Conservation (phyloP, 2,797 vertebrate species). For the Emydoidea blandingii region DNA sequence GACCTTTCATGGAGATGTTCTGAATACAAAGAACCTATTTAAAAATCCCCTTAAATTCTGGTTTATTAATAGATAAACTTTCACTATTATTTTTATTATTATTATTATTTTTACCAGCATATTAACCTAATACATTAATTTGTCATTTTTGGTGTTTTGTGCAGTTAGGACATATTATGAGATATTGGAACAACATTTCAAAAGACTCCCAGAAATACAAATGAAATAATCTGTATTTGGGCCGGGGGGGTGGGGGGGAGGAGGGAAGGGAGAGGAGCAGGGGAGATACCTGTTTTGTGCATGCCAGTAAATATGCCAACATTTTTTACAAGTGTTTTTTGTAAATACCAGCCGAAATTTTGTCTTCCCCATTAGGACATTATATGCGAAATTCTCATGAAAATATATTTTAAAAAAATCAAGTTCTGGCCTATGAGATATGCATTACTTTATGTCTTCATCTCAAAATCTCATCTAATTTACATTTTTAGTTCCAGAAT, state of each 20-base stretch:
- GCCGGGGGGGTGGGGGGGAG: too few relatives aligned
- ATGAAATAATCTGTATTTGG: background rate
- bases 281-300: background rate
- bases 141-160: background rate
- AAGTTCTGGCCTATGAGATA: background rate
- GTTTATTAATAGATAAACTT: background rate
- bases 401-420: background rate
- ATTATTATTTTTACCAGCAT: background rate
- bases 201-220: background rate
- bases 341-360: background rate
- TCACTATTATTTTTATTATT: background rate
- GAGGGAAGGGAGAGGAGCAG: background rate
- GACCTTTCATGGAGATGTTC: background rate
- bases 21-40: background rate
- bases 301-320: background rate
- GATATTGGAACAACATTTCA: background rate
- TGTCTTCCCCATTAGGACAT: background rate
- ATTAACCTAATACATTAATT: background rate
- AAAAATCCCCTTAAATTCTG: background rate
- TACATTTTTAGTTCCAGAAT: background rate
- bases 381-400: background rate
- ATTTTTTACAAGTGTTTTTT: background rate
- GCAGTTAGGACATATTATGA: background rate
- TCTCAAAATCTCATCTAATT: background rate
- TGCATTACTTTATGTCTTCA: background rate